These are phyloP conservation scores for Tanaodytes sp. DNA, from an alignment of 2,888 invertebrate genomes.

Conservation along the genomic window DNA sequence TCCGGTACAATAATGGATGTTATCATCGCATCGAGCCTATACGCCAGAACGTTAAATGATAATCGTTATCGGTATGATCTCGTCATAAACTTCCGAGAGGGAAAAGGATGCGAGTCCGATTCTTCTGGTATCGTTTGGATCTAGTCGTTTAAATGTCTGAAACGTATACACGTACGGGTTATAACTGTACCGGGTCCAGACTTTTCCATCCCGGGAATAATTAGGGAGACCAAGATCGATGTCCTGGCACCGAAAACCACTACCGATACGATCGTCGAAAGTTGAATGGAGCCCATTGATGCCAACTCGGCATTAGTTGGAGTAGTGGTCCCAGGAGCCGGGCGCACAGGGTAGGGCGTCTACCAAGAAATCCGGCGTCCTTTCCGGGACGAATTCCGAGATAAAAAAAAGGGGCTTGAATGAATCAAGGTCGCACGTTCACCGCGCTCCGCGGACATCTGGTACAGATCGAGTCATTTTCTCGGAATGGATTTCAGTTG, in stretches of 20 bases:
- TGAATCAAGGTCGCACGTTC: slow-evolving; percentile 68
- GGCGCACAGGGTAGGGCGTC: slow-evolving; percentile 55
- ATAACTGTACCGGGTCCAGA: slow-evolving; percentile 42
- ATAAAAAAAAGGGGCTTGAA: slow-evolving; percentile 72
- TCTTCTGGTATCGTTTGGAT: slow-evolving; percentile 30
- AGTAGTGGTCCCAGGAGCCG: slow-evolving; percentile 54
- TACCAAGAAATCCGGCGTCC: slow-evolving; percentile 72
- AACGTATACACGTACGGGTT: slow-evolving; percentile 17
- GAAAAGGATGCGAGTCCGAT: slow-evolving; percentile 15
- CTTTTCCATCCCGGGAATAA: slow-evolving; percentile 64
- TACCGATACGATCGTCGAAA: slow-evolving; percentile 65
- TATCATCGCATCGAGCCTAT: slow-evolving; percentile 33
- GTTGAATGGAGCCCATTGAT: slow-evolving; percentile 70
- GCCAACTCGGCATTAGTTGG: slow-evolving; percentile 57
- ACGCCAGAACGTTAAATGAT: slow-evolving; percentile 37
- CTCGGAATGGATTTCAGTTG: slow-evolving; percentile 45
- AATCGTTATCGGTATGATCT: slow-evolving; percentile 37
- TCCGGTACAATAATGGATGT: too few relatives aligned
- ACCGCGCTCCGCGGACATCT: slow-evolving; percentile 47
- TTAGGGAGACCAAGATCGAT: slow-evolving; percentile 73
- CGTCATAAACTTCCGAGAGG: slow-evolving; percentile 31
- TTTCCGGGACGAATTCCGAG: slow-evolving; percentile 73
- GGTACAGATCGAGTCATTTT: slow-evolving; percentile 48
- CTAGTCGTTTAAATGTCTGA: slow-evolving; percentile 35
- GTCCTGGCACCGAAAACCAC: slow-evolving; percentile 65